Evolutionary conservation across 1,140 invertebrate genomes (phyloP), one percentile per base, ranked within the genome.

Genomic region (Chelonus insularis): DNA sequence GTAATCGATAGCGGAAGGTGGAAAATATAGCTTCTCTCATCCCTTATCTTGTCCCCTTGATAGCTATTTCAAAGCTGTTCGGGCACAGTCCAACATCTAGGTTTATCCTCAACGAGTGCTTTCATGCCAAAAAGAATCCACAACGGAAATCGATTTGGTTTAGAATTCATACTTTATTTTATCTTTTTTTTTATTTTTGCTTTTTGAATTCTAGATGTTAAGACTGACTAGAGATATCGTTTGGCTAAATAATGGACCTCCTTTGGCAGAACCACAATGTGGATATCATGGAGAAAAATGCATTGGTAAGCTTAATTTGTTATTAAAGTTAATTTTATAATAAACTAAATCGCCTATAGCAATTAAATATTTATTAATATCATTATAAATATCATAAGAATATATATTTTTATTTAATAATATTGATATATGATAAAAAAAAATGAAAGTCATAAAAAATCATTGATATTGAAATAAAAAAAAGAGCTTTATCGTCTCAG

Each of bases 231-330:
- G 83, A 21, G 73, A 85, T 11, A 89, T 97, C 60, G 85, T 89
- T 58, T 98, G 95, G 95, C 81, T 91, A 16, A 83, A 84, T 20
- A 85, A 86, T 20, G 77, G 82, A 39, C 89, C 89, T 16, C 95
- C 96, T 0, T 84, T 93, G n/a, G 93, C 95, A n/a, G 94, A 95
- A 70, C 96, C 96, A 2, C 80, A 81, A 2, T 99, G 96, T 76
- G 96, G 96, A 4, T 99, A 95, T 79, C 83, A 87, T 21, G 92
- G 91, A 41, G 93, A 96, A 81, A 93, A 95, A 81, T 97, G 95
- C 71, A 88, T 90, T 66, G 88, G 91, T 93, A 84, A 87, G 88
- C 51, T 59, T 52, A 60, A 37, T 45, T n/a, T 29, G n/a, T n/a
- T n/a, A n/a, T 8, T 25, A n/a, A n/a, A n/a, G n/a, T 7, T 12